Percentiles rank a stretch among this genome's conserved stretches.
These are phyloP conservation scores for Bambusicola thoracicus DNA, from an alignment of 2,113 vertebrate genomes.

Conservation along the genomic window DNA sequence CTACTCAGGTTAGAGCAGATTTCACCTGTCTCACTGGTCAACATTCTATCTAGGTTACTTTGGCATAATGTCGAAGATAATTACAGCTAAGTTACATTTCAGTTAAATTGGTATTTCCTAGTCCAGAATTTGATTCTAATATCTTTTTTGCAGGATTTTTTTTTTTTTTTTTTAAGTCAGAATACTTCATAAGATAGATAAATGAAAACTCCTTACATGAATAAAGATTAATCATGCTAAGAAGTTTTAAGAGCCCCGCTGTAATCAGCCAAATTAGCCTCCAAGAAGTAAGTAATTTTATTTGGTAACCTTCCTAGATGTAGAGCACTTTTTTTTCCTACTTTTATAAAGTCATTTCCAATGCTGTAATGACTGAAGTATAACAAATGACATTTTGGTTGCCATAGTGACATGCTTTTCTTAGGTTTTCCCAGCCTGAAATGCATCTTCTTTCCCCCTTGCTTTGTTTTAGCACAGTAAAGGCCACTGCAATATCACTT, in stretches of 20 bases:
- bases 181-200: background rate
- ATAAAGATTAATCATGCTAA: background rate
- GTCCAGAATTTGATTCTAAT: background rate
- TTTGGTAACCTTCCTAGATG: constrained; percentile 10
- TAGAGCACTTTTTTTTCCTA: background rate
- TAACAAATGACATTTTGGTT: constrained; percentile 62
- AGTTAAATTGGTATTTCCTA: background rate
- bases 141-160: background rate
- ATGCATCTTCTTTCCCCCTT: constrained; percentile 4
- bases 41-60: background rate
- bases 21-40: background rate
- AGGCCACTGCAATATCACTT: constrained; percentile 16
- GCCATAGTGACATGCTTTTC: constrained; percentile 57
- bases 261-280: background rate
- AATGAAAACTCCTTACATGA: background rate
- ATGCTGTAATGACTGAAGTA: constrained; percentile 48
- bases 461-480: constrained; percentile 64
- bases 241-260: background rate
- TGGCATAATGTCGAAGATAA: background rate
- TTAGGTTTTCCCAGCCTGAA: constrained; percentile 6
- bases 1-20: background rate
- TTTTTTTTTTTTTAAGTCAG: background rate
- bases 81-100: background rate
- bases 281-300: constrained; percentile 31
- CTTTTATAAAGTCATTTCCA: constrained; percentile 38